A percentile compares a stretch with the other conserved stretches of the same genome.
These are phyloP conservation scores for Drosophila flavopinicola DNA, from an alignment of 2,888 invertebrate genomes.

Conservation along the genomic window DNA sequence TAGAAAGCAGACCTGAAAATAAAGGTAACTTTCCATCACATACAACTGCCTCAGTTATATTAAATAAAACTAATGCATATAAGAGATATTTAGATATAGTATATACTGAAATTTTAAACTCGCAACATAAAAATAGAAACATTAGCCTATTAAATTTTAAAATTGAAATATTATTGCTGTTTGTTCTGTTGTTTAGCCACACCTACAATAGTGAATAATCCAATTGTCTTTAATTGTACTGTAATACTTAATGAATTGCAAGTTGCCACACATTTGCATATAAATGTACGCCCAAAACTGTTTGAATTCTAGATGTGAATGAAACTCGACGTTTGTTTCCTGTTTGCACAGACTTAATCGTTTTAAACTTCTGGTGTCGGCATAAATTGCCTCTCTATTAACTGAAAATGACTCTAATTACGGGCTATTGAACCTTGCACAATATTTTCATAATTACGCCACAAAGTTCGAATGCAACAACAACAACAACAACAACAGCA, in stretches of 20 bases:
- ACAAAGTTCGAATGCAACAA: slow-evolving; percentile 34
- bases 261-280: slow-evolving; percentile 5
- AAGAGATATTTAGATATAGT: too few relatives aligned
- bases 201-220: background rate
- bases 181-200: too few relatives aligned
- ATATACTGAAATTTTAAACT: too few relatives aligned
- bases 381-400: slow-evolving; percentile 27
- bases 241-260: too few relatives aligned
- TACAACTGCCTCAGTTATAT: too few relatives aligned
- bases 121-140: too few relatives aligned
- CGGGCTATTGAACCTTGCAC: slow-evolving; percentile 76
- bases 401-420: slow-evolving; percentile 54
- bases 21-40: too few relatives aligned
- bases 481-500: slow-evolving; percentile 10
- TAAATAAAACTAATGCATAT: too few relatives aligned
- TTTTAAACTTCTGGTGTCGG: slow-evolving; percentile 3
- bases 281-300: slow-evolving; percentile 1
- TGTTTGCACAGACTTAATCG: slow-evolving; percentile 13
- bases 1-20: too few relatives aligned
- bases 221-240: background rate
- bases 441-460: slow-evolving; percentile 75
- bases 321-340: slow-evolving; percentile 37
- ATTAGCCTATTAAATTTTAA: too few relatives aligned
- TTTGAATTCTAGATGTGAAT: slow-evolving; percentile 15
- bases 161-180: too few relatives aligned